Percentiles rank a stretch among this genome's conserved stretches.
These are phyloP conservation scores for Novumbra hubbsi DNA, from an alignment of 2,797 vertebrate genomes.

Conservation along the genomic window DNA sequence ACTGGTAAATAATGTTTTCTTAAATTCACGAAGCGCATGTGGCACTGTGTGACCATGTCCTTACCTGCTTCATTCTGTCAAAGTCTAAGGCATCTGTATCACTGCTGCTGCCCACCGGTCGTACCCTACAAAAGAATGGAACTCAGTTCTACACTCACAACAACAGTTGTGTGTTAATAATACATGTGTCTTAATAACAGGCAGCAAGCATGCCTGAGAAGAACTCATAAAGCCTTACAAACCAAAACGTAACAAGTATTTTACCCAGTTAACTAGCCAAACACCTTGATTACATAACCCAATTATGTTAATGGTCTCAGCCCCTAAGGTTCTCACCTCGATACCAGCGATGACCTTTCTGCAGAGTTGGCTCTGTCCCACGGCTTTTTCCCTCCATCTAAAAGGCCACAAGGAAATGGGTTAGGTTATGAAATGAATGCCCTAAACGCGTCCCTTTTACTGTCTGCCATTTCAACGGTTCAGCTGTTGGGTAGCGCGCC, in stretches of 20 bases:
- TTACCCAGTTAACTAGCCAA: conserved; percentile 2
- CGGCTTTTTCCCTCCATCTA: conserved; percentile 92
- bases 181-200: neutral
- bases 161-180: neutral
- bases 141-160: neutral
- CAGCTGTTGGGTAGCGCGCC: neutral
- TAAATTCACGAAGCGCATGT: neutral
- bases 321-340: conserved; percentile 77
- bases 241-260: neutral
- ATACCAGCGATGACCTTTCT: conserved; percentile 88
- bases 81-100: conserved; percentile 93
- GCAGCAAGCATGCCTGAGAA: neutral
- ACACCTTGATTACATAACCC: neutral
- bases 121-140: conserved; percentile 76
- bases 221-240: neutral
- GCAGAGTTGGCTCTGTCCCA: conserved; percentile 98
- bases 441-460: neutral
- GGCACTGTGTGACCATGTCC: conserved; percentile 2
- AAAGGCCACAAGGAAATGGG: conserved; percentile 10
- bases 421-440: neutral
- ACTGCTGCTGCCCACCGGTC: conserved; percentile 83
- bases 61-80: conserved; percentile 98
- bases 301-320: no score
- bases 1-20: neutral
- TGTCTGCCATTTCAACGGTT: no score